Conservation (phyloP, 2,113 vertebrate genomes). For the Odocoileus hemionus region DNA sequence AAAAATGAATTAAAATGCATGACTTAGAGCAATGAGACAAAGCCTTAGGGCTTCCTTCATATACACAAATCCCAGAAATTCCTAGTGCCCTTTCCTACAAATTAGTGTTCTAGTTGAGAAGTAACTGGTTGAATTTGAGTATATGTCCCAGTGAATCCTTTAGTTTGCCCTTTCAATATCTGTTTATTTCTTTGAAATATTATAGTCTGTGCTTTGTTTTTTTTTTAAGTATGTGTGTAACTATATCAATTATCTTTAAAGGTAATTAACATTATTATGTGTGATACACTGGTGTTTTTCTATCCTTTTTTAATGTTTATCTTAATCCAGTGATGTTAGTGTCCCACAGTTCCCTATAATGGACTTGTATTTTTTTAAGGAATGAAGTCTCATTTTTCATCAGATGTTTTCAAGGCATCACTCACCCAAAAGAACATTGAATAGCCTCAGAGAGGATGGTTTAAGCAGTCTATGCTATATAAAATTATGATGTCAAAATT, state of each 20-base stretch:
- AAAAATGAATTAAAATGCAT: constrained; percentile 18
- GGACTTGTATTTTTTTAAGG: not conserved
- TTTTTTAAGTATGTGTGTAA: not conserved
- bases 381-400: not conserved
- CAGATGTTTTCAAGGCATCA: not conserved
- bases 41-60: not conserved
- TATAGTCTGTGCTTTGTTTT: not conserved
- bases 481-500: not conserved
- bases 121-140: not conserved
- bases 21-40: not conserved
- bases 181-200: not conserved
- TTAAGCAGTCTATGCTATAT: not conserved
- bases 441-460: not conserved
- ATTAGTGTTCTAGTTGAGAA: not conserved
- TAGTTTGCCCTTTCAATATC: not conserved
- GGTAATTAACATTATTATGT: not conserved
- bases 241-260: not conserved
- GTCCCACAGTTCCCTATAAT: not conserved
- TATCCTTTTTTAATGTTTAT: not conserved
- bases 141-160: not conserved
- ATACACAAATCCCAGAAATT: not conserved
- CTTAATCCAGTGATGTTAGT: not conserved
- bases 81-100: not conserved
- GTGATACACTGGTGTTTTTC: not conserved
- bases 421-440: not conserved